Percentiles rank a stretch among this genome's conserved stretches.
These are phyloP conservation scores for Cephus cinctus DNA, from an alignment of 1,140 invertebrate species.

Conservation along the genomic window DNA sequence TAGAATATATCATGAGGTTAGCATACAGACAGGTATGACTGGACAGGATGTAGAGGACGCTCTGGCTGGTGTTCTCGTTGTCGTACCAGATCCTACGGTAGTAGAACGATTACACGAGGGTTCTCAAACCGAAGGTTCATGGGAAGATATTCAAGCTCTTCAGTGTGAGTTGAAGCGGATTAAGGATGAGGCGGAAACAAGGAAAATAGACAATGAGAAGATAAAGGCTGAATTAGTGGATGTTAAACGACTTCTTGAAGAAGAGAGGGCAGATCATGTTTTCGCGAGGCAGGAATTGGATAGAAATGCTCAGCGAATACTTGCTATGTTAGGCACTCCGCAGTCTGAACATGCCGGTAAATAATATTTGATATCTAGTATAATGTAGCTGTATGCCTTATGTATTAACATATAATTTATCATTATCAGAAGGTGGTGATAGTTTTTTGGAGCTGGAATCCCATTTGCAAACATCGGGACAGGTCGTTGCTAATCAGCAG, in stretches of 20 bases:
- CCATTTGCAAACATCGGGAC: constrained; percentile 71
- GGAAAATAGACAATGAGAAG: constrained; percentile 44
- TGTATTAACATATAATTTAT: not conserved
- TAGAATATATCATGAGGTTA: constrained; percentile 76
- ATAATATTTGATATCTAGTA: constrained; percentile 2
- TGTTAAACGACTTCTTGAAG: constrained; percentile 52
- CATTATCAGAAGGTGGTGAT: constrained; percentile 57
- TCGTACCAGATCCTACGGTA: constrained; percentile 47
- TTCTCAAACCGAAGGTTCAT: constrained; percentile 69
- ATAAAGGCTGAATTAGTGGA: constrained; percentile 42
- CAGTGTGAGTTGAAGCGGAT: constrained; percentile 57
- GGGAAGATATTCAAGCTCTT: constrained; percentile 62
- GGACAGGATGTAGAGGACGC: constrained; percentile 70
- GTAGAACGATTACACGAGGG: constrained; percentile 53
- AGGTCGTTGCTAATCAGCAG: constrained; percentile 71
- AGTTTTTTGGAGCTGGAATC: constrained; percentile 73
- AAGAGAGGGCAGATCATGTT: constrained; percentile 68
- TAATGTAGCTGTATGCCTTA: no score
- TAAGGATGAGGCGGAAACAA: constrained; percentile 22
- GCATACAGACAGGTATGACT: constrained; percentile 71
- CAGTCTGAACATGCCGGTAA: constrained; percentile 42
- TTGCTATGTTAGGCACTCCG: constrained; percentile 65
- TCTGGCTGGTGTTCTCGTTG: constrained; percentile 60
- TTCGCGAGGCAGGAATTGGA: constrained; percentile 72
- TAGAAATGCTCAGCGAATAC: constrained; percentile 67